Evolutionary conservation across 2,888 invertebrate genomes (phyloP), one percentile per base, ranked within the genome.

Genomic region (Scaptomyza parva): DNA sequence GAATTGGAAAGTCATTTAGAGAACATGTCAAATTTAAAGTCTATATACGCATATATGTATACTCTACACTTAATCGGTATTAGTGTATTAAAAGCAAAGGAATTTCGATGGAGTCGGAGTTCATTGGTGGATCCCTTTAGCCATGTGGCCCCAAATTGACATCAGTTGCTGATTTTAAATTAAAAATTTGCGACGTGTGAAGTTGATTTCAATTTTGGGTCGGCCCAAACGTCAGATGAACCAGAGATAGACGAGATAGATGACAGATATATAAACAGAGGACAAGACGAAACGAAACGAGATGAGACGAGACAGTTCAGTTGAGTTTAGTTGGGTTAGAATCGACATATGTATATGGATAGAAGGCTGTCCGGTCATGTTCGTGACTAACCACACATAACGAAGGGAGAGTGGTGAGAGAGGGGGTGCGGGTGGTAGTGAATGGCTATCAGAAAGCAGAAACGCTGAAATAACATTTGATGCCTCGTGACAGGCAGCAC

Each of bases 111-210:
- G 24, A 33, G n/a, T n/a, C 26, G 24, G 22, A 48, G 67, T 43
- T 41, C 67, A 43, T 50, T 44, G 30, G 26, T 22, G 37, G 45
- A 47, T 64, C 55, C 55, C 51, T 54, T 55, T 69, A 14, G 47
- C 41, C 35, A 35, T 28, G 59, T 57, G 58, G 58, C 60, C 59
- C 48, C 71, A 86, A 76, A 86, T 86, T 84, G 87, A 88, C 83
- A 83, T 88, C 83, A 76, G 87, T 80, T 88, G 85, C 87, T 88
- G 87, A 84, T 86, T 83, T 83, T 83, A 88, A 83, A 83, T 83
- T 83, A 83, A 83, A 83, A 83, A 80, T 83, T 83, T 83, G 88
- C 87, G 88, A 83, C 83, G 83, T 88, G 83, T 83, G 83, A 88
- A 88, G 87, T 88, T 84, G 88, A 83, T 86, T 88, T 83, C 83